Base-by-base conservation (phyloP, 92 coral and sea anemone species). In the Siderastrea radians region DNA sequence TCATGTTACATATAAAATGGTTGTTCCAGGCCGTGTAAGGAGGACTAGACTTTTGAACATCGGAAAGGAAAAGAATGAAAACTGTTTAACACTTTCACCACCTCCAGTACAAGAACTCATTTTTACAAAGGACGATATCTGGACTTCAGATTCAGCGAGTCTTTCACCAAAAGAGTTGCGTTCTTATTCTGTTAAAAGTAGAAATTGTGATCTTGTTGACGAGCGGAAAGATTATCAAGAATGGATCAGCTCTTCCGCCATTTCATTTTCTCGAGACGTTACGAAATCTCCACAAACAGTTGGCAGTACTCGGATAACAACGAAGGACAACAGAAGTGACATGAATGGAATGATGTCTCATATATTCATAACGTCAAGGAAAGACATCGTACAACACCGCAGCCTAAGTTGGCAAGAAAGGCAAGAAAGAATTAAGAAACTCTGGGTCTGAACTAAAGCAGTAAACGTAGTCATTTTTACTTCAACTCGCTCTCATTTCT, bases 61-160 rank as follows among this genome's bases (percentile, higher is more conserved):
- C 16, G 80, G 11, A 43, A 7, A 46, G 15, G 26, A 5, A 4
- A 75, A 10, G 38, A 55, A 5, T 43, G 19, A 38, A 47, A 55
- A 7, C 49, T 53, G 50, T 55, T 38, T 46, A 55, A 43, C 7
- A 9, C 61, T 57, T 55, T 10, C 12, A 6, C 51, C 51, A 7
- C 80, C 80, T 26, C 80, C 80, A 11, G 80, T 75, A 55, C 5
- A 8, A 75, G 80, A 75, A 57, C 80, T 75, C 11, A 13, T 12
- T 13, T 75, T 75, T 57, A 75, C 80, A 43, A 75, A 16, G 49
- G 66, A 44, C 26, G 80, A 75, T 57, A 44, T 75, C 16, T 75
- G 80, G 80, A 43, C 11, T 5, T 16, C 51, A 48, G 38, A 51
- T 8, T 17, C 78, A 16, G 17, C 78, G 63, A 51, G 47, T 17